Base-by-base conservation (phyloP, 2,888 invertebrate species). In the Sesamia inferens region DNA sequence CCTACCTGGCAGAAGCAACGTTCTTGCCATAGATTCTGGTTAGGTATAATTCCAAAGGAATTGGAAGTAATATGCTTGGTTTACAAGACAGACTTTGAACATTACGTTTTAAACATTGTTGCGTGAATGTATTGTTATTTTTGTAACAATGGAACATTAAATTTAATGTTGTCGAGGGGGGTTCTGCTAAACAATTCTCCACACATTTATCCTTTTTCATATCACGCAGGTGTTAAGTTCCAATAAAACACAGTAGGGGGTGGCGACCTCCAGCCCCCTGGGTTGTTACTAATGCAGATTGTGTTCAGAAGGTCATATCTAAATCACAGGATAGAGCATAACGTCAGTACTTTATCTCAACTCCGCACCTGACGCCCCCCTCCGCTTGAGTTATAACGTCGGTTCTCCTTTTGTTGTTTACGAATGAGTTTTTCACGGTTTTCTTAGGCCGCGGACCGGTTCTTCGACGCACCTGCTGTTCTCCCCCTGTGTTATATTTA, bases 401-500 rank as follows among this genome's bases (percentile, higher is more conserved):
- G 90, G 92, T 91, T 92, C 91, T 92, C 90, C 93, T 93, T 93
- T 94, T 93, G 93, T 94, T 94, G 94, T 94, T 93, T 92, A 93
- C 93, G 93, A 94, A 95, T 93, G 94, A 94, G 94, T 94, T 95
- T 95, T 94, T 95, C 93, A 92, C 92, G 90, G 92, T 90, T 78
- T 90, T 88, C 91, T 89, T 89, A 90, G 90, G 90, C 89, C 89
- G 90, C 90, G 88, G 90, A 88, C 90, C 89, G 89, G 79, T 87
- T 90, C 91, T 92, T 92, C 92, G 91, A 90, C 92, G 90, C 95
- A 95, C 95, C 95, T 95, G 95, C 92, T 92, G 86, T 92, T 86
- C 88, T 89, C 90, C 89, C 89, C 88, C 85, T 82, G 83, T 83
- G 83, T 88, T 90, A 91, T 92, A 93, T 93, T 93, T 93, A 93